Base-by-base conservation (phyloP, 2,888 invertebrate genomes). In the Ophion ventricosus region DNA sequence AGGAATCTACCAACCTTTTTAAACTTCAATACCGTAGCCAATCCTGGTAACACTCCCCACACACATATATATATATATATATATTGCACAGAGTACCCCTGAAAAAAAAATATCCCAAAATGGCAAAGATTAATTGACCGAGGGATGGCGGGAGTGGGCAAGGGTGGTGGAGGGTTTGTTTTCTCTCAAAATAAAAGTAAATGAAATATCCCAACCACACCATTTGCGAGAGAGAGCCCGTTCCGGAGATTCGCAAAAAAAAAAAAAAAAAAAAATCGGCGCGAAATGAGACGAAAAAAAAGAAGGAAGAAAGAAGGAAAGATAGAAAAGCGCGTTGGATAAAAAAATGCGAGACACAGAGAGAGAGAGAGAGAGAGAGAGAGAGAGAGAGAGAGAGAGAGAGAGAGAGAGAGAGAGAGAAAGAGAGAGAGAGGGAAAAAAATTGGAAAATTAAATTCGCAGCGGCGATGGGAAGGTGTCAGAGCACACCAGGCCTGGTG, bases 401-500 rank as follows among this genome's bases (percentile, higher is more conserved):
- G 29, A 8, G 54, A 54, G n/a, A 26, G 35, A 35, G 35, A 35
- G 40, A 1, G 40, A 40, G 23, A 57, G 57, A 57, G 8, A 57
- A 1, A 23, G 26, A 54, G 8, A 63, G 25, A 74, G 17, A 82
- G 49, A 69, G 17, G 69, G 8, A 63, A 40, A 64, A 56, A 80
- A 77, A 78, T 23, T 49, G n/a, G 67, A 64, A 26, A 82, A 85
- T 78, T 87, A 64, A 77, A 88, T 90, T 94, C 92, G 88, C 95
- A 98, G 98, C 97, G 94, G 98, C 98, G 90, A 97, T 98, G 97
- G 98, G 98, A 90, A 96, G 99, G 92, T 98, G 98, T 94, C 98
- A 98, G 93, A 99, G 99, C 90, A 98, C 99, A 83, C 99, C 99
- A 17, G 99, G 98, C 66, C 95, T 99, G 90, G 97, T 99, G 90